These are phyloP conservation scores for Drosophila triauraria DNA, from an alignment of 1,140 invertebrate species.

Conservation along the genomic window DNA sequence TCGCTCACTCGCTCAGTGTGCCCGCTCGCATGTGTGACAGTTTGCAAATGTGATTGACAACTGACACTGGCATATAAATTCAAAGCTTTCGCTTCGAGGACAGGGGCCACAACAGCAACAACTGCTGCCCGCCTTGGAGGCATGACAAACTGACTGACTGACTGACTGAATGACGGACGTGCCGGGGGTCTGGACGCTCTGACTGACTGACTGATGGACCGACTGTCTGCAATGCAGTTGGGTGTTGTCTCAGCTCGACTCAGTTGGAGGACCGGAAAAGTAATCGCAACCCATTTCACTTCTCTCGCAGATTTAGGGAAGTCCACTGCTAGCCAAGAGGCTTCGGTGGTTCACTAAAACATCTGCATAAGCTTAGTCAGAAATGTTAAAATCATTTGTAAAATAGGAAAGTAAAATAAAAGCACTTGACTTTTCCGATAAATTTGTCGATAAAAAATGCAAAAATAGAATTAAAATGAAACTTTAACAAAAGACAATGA, in stretches of 20 bases:
- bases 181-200: constrained; percentile 30
- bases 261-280: constrained; percentile 31
- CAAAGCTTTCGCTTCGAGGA: constrained; percentile 69
- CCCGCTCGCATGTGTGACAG: constrained; percentile 73
- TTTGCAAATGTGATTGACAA: constrained; percentile 84
- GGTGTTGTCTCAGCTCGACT: constrained; percentile 43
- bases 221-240: constrained; percentile 59
- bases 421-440: too few relatives aligned
- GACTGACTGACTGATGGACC: constrained; percentile 44
- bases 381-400: too few relatives aligned
- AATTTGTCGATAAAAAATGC: too few relatives aligned
- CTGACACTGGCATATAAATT: constrained; percentile 83
- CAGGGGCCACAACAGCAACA: constrained; percentile 30
- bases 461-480: too few relatives aligned
- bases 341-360: too few relatives aligned
- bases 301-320: constrained; percentile 20
- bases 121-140: constrained; percentile 33
- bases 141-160: constrained; percentile 62
- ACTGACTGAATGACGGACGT: constrained; percentile 39
- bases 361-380: too few relatives aligned
- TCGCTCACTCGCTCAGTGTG: constrained; percentile 61
- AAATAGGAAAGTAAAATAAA: too few relatives aligned
- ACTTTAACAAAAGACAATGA: neutral
- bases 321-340: neutral
- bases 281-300: constrained; percentile 47